Base-by-base conservation (phyloP, 2,797 vertebrate species). In the Sternarchorhynchus goeldii region DNA sequence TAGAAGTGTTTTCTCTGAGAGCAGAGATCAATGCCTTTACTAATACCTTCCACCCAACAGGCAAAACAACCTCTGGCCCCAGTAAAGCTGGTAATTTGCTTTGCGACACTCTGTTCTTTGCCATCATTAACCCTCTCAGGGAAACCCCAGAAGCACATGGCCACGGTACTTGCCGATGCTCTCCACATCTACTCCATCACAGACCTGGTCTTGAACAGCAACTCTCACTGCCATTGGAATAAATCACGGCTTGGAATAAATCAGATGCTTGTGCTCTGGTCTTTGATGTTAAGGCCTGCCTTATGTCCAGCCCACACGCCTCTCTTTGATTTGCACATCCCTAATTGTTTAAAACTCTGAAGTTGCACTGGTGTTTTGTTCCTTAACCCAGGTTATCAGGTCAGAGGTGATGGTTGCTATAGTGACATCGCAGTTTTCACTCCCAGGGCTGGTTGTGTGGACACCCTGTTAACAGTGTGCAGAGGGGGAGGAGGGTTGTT, bases 91-190 rank as follows among this genome's bases (percentile, higher is more conserved):
- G 4, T 55, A n/a, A 34, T 57, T 56, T 70, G 32, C 29, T 57
- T 25, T 45, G 16, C 18, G 4, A 16, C 4, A 7, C 32, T 41
- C 4, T 57, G 17, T 32, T 29, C 41, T 20, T 5, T 55, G 18
- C 57, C 20, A 73, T 57, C 57, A 59, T 10, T 73, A 78, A 73
- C 41, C 63, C 39, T 45, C 65, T 53, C 14, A 17, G 12, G 5
- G 21, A 2, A 25, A 18, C 41, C 7, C 64, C 64, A 45, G 66
- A 55, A 36, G 45, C 68, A 72, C 55, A 78, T 32, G 50, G 21
- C 10, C 18, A 36, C 25, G 4, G 12, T 50, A 41, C 36, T 25
- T 31, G 25, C 17, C 25, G 41, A 55, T 25, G 18, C 14, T 31
- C 31, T 55, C 67, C 39, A 25, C 36, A 20, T 25, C 45, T 45